phyloP scores from a whole-genome alignment of 2,888 invertebrate species.

The Palloptera scutellata region DNA sequence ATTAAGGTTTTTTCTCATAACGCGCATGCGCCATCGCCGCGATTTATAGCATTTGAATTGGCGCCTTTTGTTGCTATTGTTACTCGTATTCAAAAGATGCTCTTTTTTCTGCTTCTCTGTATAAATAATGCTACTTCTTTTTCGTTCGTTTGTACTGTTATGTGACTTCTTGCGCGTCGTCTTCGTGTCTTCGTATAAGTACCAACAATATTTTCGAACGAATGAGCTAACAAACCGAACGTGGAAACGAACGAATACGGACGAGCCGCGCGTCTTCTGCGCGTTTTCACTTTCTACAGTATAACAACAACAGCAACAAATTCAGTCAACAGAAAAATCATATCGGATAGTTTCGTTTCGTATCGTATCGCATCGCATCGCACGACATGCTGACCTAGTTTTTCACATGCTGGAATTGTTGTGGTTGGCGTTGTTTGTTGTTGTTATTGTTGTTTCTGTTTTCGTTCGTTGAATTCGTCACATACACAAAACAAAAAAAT shows the following conservation, averaged over 20 bases:
- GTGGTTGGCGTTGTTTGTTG: slow-evolving; percentile 17
- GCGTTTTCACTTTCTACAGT: slow-evolving; percentile 45
- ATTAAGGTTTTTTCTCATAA: too few relatives aligned
- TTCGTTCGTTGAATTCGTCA: slow-evolving; percentile 22
- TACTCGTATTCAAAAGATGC: slow-evolving; percentile 2
- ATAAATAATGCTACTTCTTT: too few relatives aligned
- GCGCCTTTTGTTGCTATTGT: too few relatives aligned
- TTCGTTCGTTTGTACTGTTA: slow-evolving; percentile 11
- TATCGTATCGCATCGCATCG: slow-evolving; percentile 32
- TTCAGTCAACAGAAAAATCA: neutral
- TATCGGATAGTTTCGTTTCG: neutral
- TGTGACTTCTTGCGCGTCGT: slow-evolving; percentile 28
- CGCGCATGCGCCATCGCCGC: too few relatives aligned
- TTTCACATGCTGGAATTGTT: slow-evolving; percentile 46
- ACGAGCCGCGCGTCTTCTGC: slow-evolving; percentile 1
- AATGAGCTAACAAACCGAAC: slow-evolving; percentile 14
- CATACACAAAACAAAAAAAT: too few relatives aligned
- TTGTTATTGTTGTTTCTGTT: slow-evolving; percentile 27
- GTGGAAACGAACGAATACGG: slow-evolving; percentile 9
- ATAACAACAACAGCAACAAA: slow-evolving; percentile 33
- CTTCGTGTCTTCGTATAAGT: slow-evolving; percentile 7
- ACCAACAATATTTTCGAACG: neutral
- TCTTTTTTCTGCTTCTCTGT: neutral
- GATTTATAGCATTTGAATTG: too few relatives aligned
- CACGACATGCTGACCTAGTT: slow-evolving; percentile 61